Evolutionary conservation across 2,888 invertebrate genomes (phyloP).

Genomic region (Alviniconcha strummeri): DNA sequence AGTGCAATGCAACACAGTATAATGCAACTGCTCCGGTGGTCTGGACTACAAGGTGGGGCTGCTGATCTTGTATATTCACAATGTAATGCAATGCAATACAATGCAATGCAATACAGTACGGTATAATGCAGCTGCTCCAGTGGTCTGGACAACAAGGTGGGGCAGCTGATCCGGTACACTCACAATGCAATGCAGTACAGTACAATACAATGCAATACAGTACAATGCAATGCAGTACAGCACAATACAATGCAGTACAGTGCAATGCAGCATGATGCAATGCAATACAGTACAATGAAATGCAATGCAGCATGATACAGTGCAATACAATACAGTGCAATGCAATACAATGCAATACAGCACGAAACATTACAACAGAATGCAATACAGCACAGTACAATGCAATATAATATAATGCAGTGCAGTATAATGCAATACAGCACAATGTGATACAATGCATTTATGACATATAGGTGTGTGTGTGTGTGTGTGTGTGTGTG

Average conservation of each 20-base stretch:
- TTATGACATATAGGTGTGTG: not conserved
- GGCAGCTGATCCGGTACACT: too few relatives aligned
- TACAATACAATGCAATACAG: constrained; percentile 76
- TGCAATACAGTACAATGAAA: constrained; percentile 40
- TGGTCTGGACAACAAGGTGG: not conserved
- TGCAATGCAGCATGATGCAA: constrained; percentile 74
- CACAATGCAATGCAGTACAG: not conserved
- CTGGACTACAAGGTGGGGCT: too few relatives aligned
- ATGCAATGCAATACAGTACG: not conserved
- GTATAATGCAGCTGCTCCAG: not conserved
- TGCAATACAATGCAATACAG: too few relatives aligned
- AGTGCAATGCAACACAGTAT: not conserved
- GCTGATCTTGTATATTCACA: too few relatives aligned
- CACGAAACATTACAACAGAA: too few relatives aligned
- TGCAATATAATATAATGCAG: constrained; percentile 76
- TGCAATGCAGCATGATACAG: not conserved
- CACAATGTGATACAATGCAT: not conserved
- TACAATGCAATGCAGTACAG: not conserved
- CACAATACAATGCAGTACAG: not conserved
- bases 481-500: too few relatives aligned
- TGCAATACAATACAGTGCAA: not conserved
- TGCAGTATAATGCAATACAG: not conserved
- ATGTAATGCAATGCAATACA: not conserved
- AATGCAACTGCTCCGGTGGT: not conserved
- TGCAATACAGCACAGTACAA: not conserved